These are phyloP conservation scores for Rhagologus leucostigma DNA, from an alignment of 2,113 vertebrate genomes.

Conservation along the genomic window DNA sequence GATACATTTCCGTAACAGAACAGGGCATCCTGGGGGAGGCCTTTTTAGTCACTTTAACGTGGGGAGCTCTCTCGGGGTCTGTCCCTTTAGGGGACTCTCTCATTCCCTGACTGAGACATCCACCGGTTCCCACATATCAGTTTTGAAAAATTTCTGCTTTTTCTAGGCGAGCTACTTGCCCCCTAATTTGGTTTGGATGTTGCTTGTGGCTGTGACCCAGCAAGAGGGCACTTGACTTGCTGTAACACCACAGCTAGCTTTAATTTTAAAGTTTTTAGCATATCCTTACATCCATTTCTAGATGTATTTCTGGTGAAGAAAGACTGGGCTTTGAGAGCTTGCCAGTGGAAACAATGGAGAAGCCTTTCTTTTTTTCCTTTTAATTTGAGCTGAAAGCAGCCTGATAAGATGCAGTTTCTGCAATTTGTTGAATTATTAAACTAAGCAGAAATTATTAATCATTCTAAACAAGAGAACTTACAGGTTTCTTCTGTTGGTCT, in stretches of 20 bases:
- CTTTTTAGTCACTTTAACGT: no score
- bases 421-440: conserved; percentile 70
- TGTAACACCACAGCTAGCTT: not conserved
- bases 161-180: not conserved
- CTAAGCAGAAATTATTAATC: conserved; percentile 58
- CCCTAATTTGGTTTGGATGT: not conserved
- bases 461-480: conserved; percentile 21
- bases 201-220: not conserved
- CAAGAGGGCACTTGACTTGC: not conserved
- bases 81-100: no score
- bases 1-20: no score
- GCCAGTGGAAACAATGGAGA: not conserved
- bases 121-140: no score
- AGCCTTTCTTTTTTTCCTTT: not conserved
- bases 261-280: conserved; percentile 33
- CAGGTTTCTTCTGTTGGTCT: not conserved
- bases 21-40: no score
- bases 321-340: not conserved
- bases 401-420: conserved; percentile 39
- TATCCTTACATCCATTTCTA: conserved; percentile 5
- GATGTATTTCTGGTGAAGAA: conserved; percentile 27
- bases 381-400: not conserved
- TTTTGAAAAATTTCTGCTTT: not conserved
- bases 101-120: no score
- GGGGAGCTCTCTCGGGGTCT: no score